Base-by-base conservation (phyloP, 2,888 invertebrate genomes). In the Chrysolina americana region DNA sequence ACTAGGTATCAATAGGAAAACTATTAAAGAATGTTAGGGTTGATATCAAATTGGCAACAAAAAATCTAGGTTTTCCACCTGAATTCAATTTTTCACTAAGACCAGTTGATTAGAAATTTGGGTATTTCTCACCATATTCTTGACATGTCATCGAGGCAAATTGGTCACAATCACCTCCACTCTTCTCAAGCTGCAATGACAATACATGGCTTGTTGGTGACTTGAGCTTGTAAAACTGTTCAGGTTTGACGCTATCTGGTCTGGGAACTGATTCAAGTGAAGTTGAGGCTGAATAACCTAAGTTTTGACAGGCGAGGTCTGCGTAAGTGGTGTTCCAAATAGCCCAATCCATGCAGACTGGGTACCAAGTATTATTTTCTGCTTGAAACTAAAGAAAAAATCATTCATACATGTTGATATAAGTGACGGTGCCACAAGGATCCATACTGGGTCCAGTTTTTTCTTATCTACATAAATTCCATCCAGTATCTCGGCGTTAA, bases 71-170 rank as follows among this genome's bases (percentile, higher is more conserved):
- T 36, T 36, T 36, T 36, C 8, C 36, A 36, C 36, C 3, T 8
- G 6, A 41, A 56, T 8, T 4, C n/a, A 17, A 69, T 36, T 19
- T 56, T 21, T 13, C 4, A 23, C 21, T 11, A 56, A 56, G 21
- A 28, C 15, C 5, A 66, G 47, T n/a, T 17, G 21, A 47, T 44
- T 23, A 2, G 3, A 3, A 4, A 13, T 41, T 41, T 64, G 17
- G 9, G 5, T 13, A 59, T 41, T 17, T 17, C 88, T 88, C 85
- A 90, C 90, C 85, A 81, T 88, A 91, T 80, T 91, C 90, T 80
- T 90, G 89, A 82, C 92, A 92, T n/a, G 89, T 88, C 17, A 92
- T 83, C 65, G 90, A 89, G 0, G 91, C 89, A 44, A 90, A 85
- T 84, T 81, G 79, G 65, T 88, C 87, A 63, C 89, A 87, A 79